A percentile compares a stretch with the other conserved stretches of the same genome.
Evolutionary conservation across 2,888 invertebrate genomes (phyloP).

Genomic region (Leptinotarsa tumamoca): DNA sequence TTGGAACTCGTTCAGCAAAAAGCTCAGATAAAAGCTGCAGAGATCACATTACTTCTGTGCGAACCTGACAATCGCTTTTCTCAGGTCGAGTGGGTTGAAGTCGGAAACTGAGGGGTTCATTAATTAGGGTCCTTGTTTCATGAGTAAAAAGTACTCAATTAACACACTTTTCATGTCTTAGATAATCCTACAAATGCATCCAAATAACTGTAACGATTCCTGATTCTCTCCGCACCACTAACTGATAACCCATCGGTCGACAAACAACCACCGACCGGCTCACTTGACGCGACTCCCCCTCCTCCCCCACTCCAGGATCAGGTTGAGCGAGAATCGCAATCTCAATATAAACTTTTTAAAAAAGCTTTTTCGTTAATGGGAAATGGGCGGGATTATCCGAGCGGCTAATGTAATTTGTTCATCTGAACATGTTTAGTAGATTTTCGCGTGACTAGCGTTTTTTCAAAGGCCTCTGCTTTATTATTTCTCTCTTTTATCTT

Average conservation of each 20-base stretch:
- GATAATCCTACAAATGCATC: too few relatives aligned
- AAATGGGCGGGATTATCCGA: slow-evolving; percentile 64
- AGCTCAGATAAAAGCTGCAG: too few relatives aligned
- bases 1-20: too few relatives aligned
- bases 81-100: too few relatives aligned
- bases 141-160: too few relatives aligned
- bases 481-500: slow-evolving; percentile 66
- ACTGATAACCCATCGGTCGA: background rate
- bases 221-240: background rate
- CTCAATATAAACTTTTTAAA: slow-evolving; percentile 56
- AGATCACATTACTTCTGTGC: too few relatives aligned
- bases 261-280: background rate
- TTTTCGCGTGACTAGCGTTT: slow-evolving; percentile 65
- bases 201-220: too few relatives aligned
- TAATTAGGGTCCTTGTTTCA: too few relatives aligned
- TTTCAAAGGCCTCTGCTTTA: slow-evolving; percentile 62
- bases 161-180: too few relatives aligned
- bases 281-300: slow-evolving; percentile 10
- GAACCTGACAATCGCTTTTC: too few relatives aligned
- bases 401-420: slow-evolving; percentile 67
- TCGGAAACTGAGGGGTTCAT: too few relatives aligned
- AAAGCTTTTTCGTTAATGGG: slow-evolving; percentile 67
- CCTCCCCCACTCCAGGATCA: slow-evolving; percentile 23
- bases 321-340: slow-evolving; percentile 31
- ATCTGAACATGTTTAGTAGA: slow-evolving; percentile 66